Evolutionary conservation across 2,113 vertebrate species (phyloP), one percentile per base, ranked within the genome.

Genomic region (Esox niger): DNA sequence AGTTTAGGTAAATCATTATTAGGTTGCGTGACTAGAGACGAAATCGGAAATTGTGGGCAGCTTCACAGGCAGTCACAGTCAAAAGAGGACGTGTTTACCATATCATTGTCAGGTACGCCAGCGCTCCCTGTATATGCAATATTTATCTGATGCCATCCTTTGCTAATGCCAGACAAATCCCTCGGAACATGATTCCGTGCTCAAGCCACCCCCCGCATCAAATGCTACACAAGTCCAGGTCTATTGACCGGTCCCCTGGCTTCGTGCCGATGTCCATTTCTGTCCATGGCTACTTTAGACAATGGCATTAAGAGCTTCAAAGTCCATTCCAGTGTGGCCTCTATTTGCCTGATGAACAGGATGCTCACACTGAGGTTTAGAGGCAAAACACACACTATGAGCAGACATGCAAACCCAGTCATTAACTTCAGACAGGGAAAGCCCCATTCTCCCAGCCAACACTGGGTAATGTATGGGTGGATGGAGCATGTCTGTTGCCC

Each of bases 361-460:
- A 89, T 71, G 63, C 91, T 92, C 38, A 90, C 77, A 0, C 87
- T 82, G n/a, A 93, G 78, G 62, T 80, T 75, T 30, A 87, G 82
- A 31, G 91, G 91, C 30, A 91, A 84, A 21, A 78, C 52, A 25
- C 86, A 87, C 31, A 90, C 66, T 35, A 76, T 71, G 52, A 86
- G 61, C 61, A 76, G 68, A 56, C 76, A 78, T 67, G 87, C 38
- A 1, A 80, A 74, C 55, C 79, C 88, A 58, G 74, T 88, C 52
- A 88, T 76, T 74, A 88, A 69, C 78, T 77, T 66, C 21, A 49
- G 77, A 83, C 76, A 62, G 76, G 86, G 81, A 75, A 80, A 84
- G 15, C 69, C 81, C 79, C 80, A 17, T n/a, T 52, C 11, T n/a
- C 47, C 1, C 47, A n/a, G 5, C 47, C 47, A 5, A n/a, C n/a